Percentiles rank a stretch among this genome's conserved stretches.
These are phyloP conservation scores for Meloidogyne floridensis DNA, from an alignment of 1,140 invertebrate species.

Conservation along the genomic window DNA sequence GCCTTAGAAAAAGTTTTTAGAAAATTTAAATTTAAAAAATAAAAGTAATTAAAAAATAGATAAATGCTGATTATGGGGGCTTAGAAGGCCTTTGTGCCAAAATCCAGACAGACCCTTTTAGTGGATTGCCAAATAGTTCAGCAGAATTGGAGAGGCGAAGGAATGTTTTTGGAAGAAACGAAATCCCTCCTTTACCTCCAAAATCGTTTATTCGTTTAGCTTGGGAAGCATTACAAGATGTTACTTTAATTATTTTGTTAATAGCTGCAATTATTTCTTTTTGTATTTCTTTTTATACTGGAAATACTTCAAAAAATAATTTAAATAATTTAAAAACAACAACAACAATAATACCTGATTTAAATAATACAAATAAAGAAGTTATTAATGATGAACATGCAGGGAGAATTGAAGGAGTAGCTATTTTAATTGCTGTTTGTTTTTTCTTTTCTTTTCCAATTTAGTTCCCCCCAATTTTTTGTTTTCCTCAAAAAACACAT, in stretches of 20 bases:
- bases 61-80: conserved; percentile 62
- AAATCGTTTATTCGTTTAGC: conserved; percentile 97
- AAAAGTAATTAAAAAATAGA: conserved; percentile 37
- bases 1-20: conserved; percentile 50
- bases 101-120: conserved; percentile 89
- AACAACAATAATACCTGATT: neutral
- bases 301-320: conserved; percentile 45
- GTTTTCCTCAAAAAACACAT: too few relatives aligned
- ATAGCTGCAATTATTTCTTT: conserved; percentile 78
- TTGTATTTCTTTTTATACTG: conserved; percentile 85
- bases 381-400: conserved; percentile 50
- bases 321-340: conserved; percentile 4
- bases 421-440: conserved; percentile 59
- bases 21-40: conserved; percentile 3
- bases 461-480: too few relatives aligned
- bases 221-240: conserved; percentile 98
- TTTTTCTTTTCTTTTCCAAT: too few relatives aligned
- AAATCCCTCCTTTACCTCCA: conserved; percentile 96
- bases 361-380: conserved; percentile 16
- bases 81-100: conserved; percentile 86
- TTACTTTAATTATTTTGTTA: conserved; percentile 86
- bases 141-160: conserved; percentile 83
- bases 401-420: conserved; percentile 65
- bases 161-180: conserved; percentile 91
- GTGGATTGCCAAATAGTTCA: conserved; percentile 80